Percentiles rank a stretch among this genome's conserved stretches.
These are phyloP conservation scores for Drosophila imparisetae DNA, from an alignment of 2,888 invertebrate genomes.

Conservation along the genomic window DNA sequence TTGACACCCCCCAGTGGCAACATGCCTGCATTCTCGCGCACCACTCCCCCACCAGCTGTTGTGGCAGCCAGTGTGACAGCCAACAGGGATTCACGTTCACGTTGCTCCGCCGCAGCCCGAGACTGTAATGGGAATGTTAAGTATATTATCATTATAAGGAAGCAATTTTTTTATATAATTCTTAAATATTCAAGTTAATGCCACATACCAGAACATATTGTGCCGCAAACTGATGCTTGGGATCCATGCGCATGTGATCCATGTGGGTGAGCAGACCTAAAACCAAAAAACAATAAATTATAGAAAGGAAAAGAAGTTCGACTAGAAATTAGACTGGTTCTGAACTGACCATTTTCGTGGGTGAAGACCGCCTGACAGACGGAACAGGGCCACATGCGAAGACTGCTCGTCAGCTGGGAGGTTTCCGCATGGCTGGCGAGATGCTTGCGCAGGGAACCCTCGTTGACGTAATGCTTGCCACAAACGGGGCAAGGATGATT, in stretches of 20 bases:
- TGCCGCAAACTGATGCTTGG: conserved; percentile 97
- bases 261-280: conserved; percentile 95
- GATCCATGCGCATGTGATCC: conserved; percentile 99
- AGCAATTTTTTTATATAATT: background rate
- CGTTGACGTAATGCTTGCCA: conserved; percentile 97
- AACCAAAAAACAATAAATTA: background rate
- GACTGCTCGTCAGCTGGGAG: conserved; percentile 92
- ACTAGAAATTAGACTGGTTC: background rate
- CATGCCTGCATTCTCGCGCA: conserved; percentile 43
- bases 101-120: conserved; percentile 93
- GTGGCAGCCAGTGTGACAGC: conserved; percentile 87
- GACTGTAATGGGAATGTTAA: conserved; percentile 43
- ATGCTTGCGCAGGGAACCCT: conserved; percentile 96
- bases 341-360: conserved; percentile 92
- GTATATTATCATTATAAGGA: background rate
- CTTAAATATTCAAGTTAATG: background rate
- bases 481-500: conserved; percentile 98
- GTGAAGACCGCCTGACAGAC: conserved; percentile 98
- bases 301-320: background rate
- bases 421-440: conserved; percentile 97
- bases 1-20: conserved; percentile 55
- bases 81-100: conserved; percentile 92
- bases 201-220: conserved; percentile 91
- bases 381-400: conserved; percentile 98
- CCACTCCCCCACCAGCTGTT: conserved; percentile 48